Base-by-base conservation (phyloP, 2,113 vertebrate species). In the Telmatochromis sp. region DNA sequence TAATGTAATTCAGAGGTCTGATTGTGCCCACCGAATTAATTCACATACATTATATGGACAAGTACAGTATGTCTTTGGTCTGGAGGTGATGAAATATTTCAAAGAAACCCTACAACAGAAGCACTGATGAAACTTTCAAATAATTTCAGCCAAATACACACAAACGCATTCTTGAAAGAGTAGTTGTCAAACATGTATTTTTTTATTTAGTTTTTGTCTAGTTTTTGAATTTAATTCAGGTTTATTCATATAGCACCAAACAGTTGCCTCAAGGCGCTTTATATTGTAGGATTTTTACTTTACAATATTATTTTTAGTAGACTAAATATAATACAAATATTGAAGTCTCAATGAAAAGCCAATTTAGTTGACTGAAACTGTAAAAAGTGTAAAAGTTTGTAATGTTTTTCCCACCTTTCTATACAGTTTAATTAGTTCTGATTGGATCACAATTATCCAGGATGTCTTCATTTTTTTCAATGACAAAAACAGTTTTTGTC, bases 1-100 rank as follows among this genome's bases (percentile, higher is more conserved):
- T 53, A 90, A 87, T 85, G 86, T 87, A 87, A 84, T 85, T 89
- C 87, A 82, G 58, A 87, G 78, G 45, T 53, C 81, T 35, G 54
- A 87, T 47, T 47, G n/a, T 35, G 55, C 65, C 49, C 53, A 13
- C 78, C 19, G 86, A 85, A 89, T 85, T 53, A 26, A 88, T 87
- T 80, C 49, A 84, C 12, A 57, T 45, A 81, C 68, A 73, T 45
- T 73, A 47, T 11, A 73, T 73, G 70, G 23, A 47, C 13, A 15
- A 19, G 42, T 47, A 47, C 21, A 86, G 40, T 51, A 31, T 35
- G 37, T 42, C 54, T 80, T 42, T 21, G 49, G 31, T 57, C 82
- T 42, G n/a, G 14, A 60, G 54, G 19, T 35, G 33, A 49, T 2
- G 3, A 14, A 31, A 58, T 23, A 14, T 53, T 83, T 78, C 70